These are phyloP conservation scores for Ichneumon xanthorius DNA, from an alignment of 2,888 invertebrate genomes.

Conservation along the genomic window DNA sequence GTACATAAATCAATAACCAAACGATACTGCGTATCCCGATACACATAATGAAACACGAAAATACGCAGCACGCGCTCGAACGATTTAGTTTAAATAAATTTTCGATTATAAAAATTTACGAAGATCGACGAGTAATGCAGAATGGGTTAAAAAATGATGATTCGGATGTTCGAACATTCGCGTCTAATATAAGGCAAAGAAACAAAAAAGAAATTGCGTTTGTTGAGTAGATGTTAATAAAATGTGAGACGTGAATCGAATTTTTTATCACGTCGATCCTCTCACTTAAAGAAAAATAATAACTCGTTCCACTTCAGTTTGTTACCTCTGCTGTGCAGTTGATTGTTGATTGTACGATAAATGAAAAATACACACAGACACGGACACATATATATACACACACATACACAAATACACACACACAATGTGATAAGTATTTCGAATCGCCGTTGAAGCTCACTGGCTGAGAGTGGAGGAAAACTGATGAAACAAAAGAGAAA, in stretches of 20 bases:
- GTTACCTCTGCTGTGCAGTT: constrained; percentile 73
- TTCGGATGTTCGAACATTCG: not conserved
- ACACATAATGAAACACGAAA: constrained; percentile 38
- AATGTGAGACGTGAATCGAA: constrained; percentile 27
- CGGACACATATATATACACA: not conserved
- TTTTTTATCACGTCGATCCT: constrained; percentile 48
- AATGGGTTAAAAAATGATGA: not conserved
- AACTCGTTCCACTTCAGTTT: constrained; percentile 62
- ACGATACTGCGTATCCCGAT: constrained; percentile 42
- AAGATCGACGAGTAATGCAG: not conserved
- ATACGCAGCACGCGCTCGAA: constrained; percentile 27
- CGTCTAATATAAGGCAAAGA: not conserved
- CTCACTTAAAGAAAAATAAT: constrained; percentile 25
- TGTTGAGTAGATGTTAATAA: constrained; percentile 44
- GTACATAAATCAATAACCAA: constrained; percentile 46
- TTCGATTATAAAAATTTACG: constrained; percentile 17
- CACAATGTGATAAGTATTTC: constrained; percentile 60
- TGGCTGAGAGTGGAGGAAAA: constrained; percentile 59
- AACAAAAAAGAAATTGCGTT: constrained; percentile 3
- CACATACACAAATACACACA: constrained; percentile 24
- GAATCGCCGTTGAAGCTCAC: constrained; percentile 62
- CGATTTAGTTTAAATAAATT: constrained; percentile 24
- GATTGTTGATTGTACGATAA: constrained; percentile 68
- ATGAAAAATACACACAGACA: constrained; percentile 8
- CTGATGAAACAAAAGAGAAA: constrained; percentile 1